Percentiles rank a stretch among this genome's conserved stretches.
Conservation (phyloP, 2,888 invertebrate genomes). For the Oxytorus armatus region DNA sequence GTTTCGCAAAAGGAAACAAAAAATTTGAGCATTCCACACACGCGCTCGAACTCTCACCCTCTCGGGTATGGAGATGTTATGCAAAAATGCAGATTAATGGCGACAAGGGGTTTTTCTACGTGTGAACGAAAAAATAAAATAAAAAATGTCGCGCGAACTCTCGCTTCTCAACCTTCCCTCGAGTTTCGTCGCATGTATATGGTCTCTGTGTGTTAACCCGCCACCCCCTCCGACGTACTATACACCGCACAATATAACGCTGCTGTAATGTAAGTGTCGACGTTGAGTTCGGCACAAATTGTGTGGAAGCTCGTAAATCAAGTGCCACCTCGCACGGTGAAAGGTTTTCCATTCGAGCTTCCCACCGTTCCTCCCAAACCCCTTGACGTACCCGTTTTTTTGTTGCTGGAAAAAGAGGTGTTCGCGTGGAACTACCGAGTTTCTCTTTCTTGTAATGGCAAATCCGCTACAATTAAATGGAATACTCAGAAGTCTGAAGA, state of each 20-base stretch:
- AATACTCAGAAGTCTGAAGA: constrained; percentile 22
- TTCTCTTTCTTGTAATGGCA: constrained; percentile 13
- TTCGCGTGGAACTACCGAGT: constrained; percentile 12
- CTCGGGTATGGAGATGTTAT: constrained; percentile 34
- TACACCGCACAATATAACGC: constrained; percentile 16
- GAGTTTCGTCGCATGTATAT: constrained; percentile 7
- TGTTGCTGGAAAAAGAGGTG: constrained; percentile 32
- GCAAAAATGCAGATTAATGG: constrained; percentile 67
- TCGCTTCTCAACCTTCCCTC: constrained; percentile 4
- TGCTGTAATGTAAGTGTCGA: constrained; percentile 62
- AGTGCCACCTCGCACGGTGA: constrained; percentile 18
- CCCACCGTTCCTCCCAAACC: constrained; percentile 11
- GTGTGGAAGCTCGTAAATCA: constrained; percentile 66
- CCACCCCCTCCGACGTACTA: constrained; percentile 30
- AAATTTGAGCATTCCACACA: not conserved
- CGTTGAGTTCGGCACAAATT: constrained; percentile 64
- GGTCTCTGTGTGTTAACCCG: constrained; percentile 15
- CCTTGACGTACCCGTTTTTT: constrained; percentile 24
- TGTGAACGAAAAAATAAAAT: constrained; percentile 23
- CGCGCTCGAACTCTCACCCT: constrained; percentile 15
- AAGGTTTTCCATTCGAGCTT: constrained; percentile 58
- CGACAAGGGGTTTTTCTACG: constrained; percentile 37
- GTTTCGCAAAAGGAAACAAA: constrained; percentile 11
- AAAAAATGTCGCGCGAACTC: constrained; percentile 41
- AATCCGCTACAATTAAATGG: constrained; percentile 22